These are phyloP conservation scores for Platichthys stellatus DNA, from an alignment of 2,113 vertebrate species.

Conservation along the genomic window DNA sequence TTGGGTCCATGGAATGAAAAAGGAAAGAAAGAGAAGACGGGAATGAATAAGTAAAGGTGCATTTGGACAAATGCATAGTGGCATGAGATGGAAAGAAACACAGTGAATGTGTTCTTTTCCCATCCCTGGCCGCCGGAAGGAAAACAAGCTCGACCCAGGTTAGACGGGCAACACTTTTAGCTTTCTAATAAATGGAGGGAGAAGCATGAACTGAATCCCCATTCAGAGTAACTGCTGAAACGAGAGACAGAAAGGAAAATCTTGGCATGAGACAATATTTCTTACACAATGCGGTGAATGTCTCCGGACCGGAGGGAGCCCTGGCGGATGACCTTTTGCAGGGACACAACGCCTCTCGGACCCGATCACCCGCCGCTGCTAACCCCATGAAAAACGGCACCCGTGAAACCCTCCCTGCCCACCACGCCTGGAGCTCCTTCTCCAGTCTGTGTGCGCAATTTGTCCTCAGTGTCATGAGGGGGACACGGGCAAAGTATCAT, in stretches of 20 bases:
- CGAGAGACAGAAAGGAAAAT: conserved; percentile 37
- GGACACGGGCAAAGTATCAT: conserved; percentile 55
- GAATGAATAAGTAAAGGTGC: conserved; percentile 66
- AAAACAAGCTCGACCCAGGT: conserved; percentile 59
- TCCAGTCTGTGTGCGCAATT: conserved; percentile 50
- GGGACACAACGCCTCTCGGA: conserved; percentile 36
- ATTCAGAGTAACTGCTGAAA: conserved; percentile 59
- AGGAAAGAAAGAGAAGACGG: conserved; percentile 40
- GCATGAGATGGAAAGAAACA: conserved; percentile 76
- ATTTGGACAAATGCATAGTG: conserved; percentile 68
- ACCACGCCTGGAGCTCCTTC: conserved; percentile 31
- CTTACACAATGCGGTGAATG: conserved; percentile 69
- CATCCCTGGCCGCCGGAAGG: conserved; percentile 57
- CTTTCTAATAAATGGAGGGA: conserved; percentile 69
- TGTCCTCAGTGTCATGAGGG: conserved; percentile 56
- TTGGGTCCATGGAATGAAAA: conserved; percentile 51
- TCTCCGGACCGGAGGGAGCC: conserved; percentile 59
- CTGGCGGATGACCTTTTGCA: conserved; percentile 63
- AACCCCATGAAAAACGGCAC: conserved; percentile 35
- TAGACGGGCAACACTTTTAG: conserved; percentile 68
- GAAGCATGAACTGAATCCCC: conserved; percentile 66
- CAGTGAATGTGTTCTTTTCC: conserved; percentile 65
- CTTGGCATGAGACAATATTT: conserved; percentile 70
- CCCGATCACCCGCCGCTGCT: conserved; percentile 22
- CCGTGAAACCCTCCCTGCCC: conserved; percentile 15